Evolutionary conservation across 2,113 vertebrate species (phyloP).

Genomic region (Dissostichus mawsoni): DNA sequence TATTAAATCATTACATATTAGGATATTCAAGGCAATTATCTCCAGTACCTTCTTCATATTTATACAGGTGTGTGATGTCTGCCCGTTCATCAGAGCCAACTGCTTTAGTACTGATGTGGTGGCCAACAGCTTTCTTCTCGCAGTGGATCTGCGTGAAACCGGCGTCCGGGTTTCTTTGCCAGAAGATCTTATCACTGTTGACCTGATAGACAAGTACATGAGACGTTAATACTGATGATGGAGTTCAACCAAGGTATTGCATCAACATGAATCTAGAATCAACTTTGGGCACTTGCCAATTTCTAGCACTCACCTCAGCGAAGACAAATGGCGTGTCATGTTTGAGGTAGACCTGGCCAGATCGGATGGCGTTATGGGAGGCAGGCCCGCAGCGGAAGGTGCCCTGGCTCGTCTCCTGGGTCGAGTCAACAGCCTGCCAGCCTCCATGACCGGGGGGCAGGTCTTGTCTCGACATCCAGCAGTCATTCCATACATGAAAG

Average conservation of each 20-base stretch:
- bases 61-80: slow-evolving; percentile 89
- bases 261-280: background rate
- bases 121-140: slow-evolving; percentile 90
- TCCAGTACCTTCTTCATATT: slow-evolving; percentile 87
- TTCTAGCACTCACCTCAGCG: slow-evolving; percentile 85
- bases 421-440: slow-evolving; percentile 91
- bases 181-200: slow-evolving; percentile 91
- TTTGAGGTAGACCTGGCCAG: slow-evolving; percentile 91
- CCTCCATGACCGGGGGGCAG: slow-evolving; percentile 84
- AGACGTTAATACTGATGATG: background rate
- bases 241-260: background rate
- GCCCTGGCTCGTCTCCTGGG: slow-evolving; percentile 92
- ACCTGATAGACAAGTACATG: slow-evolving; percentile 66
- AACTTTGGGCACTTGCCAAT: background rate
- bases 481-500: slow-evolving; percentile 96
- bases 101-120: slow-evolving; percentile 90
- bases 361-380: slow-evolving; percentile 88
- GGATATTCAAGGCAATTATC: background rate
- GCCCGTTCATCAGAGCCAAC: slow-evolving; percentile 84
- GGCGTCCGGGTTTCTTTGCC: slow-evolving; percentile 86
- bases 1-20: slow-evolving; percentile 18
- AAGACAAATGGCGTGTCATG: slow-evolving; percentile 92
- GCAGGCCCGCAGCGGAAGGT: slow-evolving; percentile 93
- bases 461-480: slow-evolving; percentile 94
- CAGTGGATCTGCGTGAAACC: slow-evolving; percentile 87